These are phyloP conservation scores for Brachyalestes nurse DNA, from an alignment of 2,797 vertebrate genomes.

Conservation along the genomic window DNA sequence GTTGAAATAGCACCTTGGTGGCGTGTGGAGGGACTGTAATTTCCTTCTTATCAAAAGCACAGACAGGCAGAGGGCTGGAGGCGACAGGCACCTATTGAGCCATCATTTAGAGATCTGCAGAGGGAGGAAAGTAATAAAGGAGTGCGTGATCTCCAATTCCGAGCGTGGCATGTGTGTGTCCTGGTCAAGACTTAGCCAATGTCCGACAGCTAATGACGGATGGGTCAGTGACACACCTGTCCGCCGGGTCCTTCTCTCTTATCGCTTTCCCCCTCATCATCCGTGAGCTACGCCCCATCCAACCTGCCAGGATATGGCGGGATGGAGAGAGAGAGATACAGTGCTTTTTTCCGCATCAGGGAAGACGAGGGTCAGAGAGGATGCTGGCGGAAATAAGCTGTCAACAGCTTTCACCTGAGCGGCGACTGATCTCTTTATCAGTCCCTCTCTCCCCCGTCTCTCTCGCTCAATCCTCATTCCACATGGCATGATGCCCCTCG, in stretches of 20 bases:
- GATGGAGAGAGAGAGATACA: conserved; percentile 15
- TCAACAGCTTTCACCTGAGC: conserved; percentile 53
- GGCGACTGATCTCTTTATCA: conserved; percentile 52
- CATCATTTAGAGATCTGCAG: conserved; percentile 7
- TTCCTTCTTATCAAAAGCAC: neutral
- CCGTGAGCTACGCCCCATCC: neutral
- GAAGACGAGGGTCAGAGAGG: conserved; percentile 45
- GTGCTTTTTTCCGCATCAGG: conserved; percentile 41
- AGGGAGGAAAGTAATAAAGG: conserved; percentile 10
- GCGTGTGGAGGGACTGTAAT: neutral
- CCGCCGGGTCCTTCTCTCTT: neutral
- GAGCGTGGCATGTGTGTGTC: neutral
- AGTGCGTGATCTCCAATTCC: conserved; percentile 3
- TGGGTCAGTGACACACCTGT: neutral
- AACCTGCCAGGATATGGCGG: neutral
- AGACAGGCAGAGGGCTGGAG: conserved; percentile 5
- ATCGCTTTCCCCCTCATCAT: conserved; percentile 16
- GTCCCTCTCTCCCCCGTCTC: conserved; percentile 29
- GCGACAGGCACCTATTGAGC: neutral
- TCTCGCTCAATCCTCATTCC: conserved; percentile 35
- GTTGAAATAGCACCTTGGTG: neutral
- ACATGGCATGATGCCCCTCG: conserved; percentile 16
- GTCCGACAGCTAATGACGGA: conserved; percentile 3
- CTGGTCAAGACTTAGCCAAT: neutral
- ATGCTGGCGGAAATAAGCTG: conserved; percentile 48